Evolutionary conservation across 2,888 invertebrate species (phyloP), one percentile per base, ranked within the genome.

Genomic region (Drosophila prolongata): DNA sequence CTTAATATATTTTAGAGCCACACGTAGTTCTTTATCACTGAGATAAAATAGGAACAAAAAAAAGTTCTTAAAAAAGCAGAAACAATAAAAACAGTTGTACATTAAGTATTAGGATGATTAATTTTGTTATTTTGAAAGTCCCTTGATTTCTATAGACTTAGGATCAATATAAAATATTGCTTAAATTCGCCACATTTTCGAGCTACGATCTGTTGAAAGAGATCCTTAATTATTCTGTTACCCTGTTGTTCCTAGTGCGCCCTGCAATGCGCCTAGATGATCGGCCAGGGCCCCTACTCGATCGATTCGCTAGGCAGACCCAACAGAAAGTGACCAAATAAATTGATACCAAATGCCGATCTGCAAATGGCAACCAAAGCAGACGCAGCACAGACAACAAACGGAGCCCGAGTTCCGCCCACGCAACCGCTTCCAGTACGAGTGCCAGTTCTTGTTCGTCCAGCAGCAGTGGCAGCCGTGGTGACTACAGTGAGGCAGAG

Each of bases 401-500:
- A 49, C 46, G 57, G 52, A 53, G 53, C 52, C 24, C 10, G 37
- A 56, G 65, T 64, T 67, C 50, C 60, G 64, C 43, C 49, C 16
- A 27, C 16, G 16, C 35, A 35, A 55, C 24, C 27, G 50, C 61
- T 59, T 34, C 59, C 59, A 62, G 19, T 3, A 9, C 61, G 38
- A 40, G 53, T 50, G 38, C 43, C 47, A 49, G 30, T 37, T 35
- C 34, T 37, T 6, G 53, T 53, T 19, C 54, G 58, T 42, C 34
- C 34, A 34, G 8, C 35, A 42, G 27, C 58, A 27, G 46, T 8
- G 6, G 30, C 30, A 30, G 30, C 30, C 30, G 30, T 30, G 30
- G 30, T 30, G 30, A 30, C 56, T 49, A 72, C 56, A 76, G 81
- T 79, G 78, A 84, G 69, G 27, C 68, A 60, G 52, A 78, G 70